Evolutionary conservation across 1,140 invertebrate species (phyloP), one percentile per base, ranked within the genome.

Genomic region (Brachystomella parvula): DNA sequence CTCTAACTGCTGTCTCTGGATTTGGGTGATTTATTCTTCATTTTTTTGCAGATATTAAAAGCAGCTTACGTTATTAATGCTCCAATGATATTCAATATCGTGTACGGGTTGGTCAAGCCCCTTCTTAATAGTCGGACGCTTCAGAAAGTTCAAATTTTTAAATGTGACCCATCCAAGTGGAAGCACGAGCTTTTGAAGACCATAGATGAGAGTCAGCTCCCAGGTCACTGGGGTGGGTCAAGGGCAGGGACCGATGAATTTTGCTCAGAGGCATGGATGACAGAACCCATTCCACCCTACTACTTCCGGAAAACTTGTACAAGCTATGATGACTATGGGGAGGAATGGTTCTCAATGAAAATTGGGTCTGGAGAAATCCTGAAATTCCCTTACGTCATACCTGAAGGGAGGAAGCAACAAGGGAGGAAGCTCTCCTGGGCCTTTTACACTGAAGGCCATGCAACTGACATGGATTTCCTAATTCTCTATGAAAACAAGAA

Each of bases 61-160:
- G 66, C 66, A 6, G 49, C 47, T 32, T 67, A 29, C 32, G 66
- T 67, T 21, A 63, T 67, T 24, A 67, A 67, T 58, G 63, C 63
- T 35, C 49, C 49, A 33, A 58, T 35, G 28, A 21, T 58, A n/a
- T 68, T 67, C 49, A 44, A 67, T 21, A 6, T 67, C 1, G 24
- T 67, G 2, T 63, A 35, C 30, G 29, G 26, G 9, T 9, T 67
- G 2, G 31, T 67, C 12, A 67, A 63, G 31, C 66, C 66, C 3
- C 56, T 67, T 24, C 39, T 67, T 6, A 31, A 63, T 17, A 47
- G 47, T 9, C 28, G 47, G 28, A 64, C 47, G 28, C 26, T 64
- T 24, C 9, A 6, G 9, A 64, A 64, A 29, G 12, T 47, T 6
- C 21, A 64, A 24, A 64, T 64, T 26, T 64, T 53, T 26, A 49